Evolutionary conservation across 1,140 invertebrate species (phyloP).

Genomic region (Habropoda laboriosa): DNA sequence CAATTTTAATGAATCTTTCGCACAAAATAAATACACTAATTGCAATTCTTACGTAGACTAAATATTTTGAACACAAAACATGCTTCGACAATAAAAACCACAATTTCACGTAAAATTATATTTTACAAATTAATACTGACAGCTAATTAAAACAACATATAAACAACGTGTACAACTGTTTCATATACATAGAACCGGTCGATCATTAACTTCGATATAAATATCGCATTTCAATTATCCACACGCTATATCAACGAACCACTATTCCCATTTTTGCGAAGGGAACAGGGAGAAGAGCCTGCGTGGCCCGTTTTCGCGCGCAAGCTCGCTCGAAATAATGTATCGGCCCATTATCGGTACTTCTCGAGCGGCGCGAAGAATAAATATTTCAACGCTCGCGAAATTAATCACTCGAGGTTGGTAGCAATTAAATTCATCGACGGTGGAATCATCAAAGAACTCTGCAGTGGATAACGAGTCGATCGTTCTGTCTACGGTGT

Average conservation of each 20-base stretch:
- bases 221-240: not conserved
- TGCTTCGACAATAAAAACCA: too few relatives aligned
- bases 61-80: too few relatives aligned
- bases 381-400: slow-evolving; percentile 18
- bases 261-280: not conserved
- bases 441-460: not conserved
- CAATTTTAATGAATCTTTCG: too few relatives aligned
- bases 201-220: not conserved
- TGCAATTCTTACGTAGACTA: too few relatives aligned
- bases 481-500: not conserved
- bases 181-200: too few relatives aligned
- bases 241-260: not conserved
- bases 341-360: not conserved
- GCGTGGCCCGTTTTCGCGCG: too few relatives aligned
- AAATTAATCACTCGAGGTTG: slow-evolving; percentile 17
- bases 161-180: not conserved
- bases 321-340: not conserved
- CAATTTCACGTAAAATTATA: too few relatives aligned
- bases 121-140: not conserved
- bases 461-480: not conserved
- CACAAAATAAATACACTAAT: too few relatives aligned
- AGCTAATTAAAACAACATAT: too few relatives aligned
- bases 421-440: slow-evolving; percentile 29
- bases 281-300: too few relatives aligned
- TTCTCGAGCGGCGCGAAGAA: not conserved